Evolutionary conservation across 2,113 vertebrate genomes (phyloP), one percentile per base, ranked within the genome.

Genomic region (Prinia subflava): DNA sequence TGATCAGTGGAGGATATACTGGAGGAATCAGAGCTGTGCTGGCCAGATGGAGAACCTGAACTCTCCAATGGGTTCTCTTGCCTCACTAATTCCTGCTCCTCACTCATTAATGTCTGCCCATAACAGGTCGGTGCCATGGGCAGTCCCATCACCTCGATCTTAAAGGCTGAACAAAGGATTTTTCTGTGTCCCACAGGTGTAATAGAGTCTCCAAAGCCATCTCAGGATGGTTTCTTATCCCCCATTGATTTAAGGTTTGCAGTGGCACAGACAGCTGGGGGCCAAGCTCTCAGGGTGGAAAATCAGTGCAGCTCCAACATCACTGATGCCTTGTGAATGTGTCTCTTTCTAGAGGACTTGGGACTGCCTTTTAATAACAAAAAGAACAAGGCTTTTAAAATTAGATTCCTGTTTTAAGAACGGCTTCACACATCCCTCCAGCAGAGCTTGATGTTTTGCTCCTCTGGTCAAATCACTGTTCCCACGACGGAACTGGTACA

Each of bases 161-260:
- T 23, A 76, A 85, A 70, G 57, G 53, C 79, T 86, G 71, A 95
- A 42, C 25, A 79, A 80, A 94, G 69, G 56, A 44, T 71, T 91
- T 83, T 82, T 74, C 50, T 4, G 1, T 30, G 41, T 82, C 81
- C 50, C 49, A 6, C 13, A 74, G 56, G 60, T 62, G 52, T 83
- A 47, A 55, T 46, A 27, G 57, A 70, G 59, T 59, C 50, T 63
- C 69, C 35, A 3, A 44, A 67, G 44, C 59, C 52, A 35, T 33
- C 55, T 80, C 62, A 27, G 47, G 33, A 27, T 86, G 37, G 30
- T 81, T 87, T 77, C 55, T 50, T 55, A 60, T 76, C 18, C 31
- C 27, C 20, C 5, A 4, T 16, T 87, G 60, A 55, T 52, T 78
- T 90, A 44, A 90, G 41, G 24, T 39, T 49, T 83, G 50, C 53